Percentiles rank a stretch among this genome's conserved stretches.
Evolutionary conservation across 2,888 invertebrate genomes (phyloP).

Genomic region (Callosobruchus maculatus): DNA sequence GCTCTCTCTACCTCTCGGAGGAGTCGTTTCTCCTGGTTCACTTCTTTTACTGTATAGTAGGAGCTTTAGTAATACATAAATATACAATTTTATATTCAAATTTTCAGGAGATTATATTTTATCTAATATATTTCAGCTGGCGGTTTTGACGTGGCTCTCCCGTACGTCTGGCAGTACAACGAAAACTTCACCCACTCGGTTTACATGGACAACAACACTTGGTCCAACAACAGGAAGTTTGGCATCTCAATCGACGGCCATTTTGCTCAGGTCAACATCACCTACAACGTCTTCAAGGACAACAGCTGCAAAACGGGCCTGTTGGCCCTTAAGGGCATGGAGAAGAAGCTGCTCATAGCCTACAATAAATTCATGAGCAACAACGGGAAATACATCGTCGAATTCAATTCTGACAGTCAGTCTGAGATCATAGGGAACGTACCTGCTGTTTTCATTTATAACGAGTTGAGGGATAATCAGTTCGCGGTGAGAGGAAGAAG

Average conservation of each 20-base stretch:
- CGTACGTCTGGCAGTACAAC: conserved; percentile 93
- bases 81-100: too few species aligned
- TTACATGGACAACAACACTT: conserved; percentile 81
- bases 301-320: conserved; percentile 82
- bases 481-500: conserved; percentile 40
- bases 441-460: conserved; percentile 72
- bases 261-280: conserved; percentile 84
- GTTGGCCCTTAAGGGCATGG: conserved; percentile 87
- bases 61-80: too few species aligned
- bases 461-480: conserved; percentile 71
- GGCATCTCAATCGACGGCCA: conserved; percentile 87
- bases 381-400: conserved; percentile 76
- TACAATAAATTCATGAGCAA: conserved; percentile 79
- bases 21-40: too few species aligned
- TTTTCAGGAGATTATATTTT: too few species aligned
- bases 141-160: conserved; percentile 84
- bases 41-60: too few species aligned
- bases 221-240: conserved; percentile 83
- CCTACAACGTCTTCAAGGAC: conserved; percentile 77
- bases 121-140: conserved; percentile 61
- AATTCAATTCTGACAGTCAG: conserved; percentile 86
- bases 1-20: too few species aligned
- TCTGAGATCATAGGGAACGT: conserved; percentile 88
- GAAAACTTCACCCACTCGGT: conserved; percentile 92
- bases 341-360: conserved; percentile 85